Evolutionary conservation across 1,140 invertebrate genomes (phyloP).

Genomic region (Drosophila serrata): DNA sequence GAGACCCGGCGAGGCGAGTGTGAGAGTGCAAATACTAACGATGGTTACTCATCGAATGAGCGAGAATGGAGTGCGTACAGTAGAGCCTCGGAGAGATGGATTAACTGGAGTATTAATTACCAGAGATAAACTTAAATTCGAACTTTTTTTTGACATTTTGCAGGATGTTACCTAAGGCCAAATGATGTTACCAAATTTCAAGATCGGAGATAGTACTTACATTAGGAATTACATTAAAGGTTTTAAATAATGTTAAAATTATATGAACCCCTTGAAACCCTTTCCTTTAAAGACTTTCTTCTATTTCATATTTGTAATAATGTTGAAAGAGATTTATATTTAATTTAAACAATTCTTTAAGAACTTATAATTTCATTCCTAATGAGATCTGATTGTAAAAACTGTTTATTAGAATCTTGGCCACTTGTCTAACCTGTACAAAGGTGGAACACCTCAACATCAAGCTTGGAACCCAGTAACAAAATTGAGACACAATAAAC

Average conservation of each 20-base stretch:
- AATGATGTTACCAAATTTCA: too few relatives aligned
- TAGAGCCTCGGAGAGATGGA: background rate
- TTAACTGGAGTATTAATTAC: background rate
- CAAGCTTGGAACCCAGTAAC: background rate
- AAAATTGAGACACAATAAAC: background rate
- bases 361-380: background rate
- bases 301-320: background rate
- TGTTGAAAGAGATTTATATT: background rate
- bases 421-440: background rate
- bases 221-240: background rate
- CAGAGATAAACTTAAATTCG: background rate
- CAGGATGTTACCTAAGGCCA: too few relatives aligned
- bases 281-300: background rate
- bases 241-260: background rate
- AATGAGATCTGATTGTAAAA: background rate
- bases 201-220: background rate
- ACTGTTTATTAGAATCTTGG: background rate
- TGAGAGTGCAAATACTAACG: constrained; percentile 39
- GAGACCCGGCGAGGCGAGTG: constrained; percentile 12
- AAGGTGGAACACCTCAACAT: background rate
- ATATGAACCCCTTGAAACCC: rapidly evolving
- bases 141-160: too few relatives aligned
- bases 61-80: constrained; percentile 22
- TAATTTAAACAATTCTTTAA: too few relatives aligned
- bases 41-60: constrained; percentile 37